These are phyloP conservation scores for Alloplasta piceator DNA, from an alignment of 2,888 invertebrate genomes.

Conservation along the genomic window DNA sequence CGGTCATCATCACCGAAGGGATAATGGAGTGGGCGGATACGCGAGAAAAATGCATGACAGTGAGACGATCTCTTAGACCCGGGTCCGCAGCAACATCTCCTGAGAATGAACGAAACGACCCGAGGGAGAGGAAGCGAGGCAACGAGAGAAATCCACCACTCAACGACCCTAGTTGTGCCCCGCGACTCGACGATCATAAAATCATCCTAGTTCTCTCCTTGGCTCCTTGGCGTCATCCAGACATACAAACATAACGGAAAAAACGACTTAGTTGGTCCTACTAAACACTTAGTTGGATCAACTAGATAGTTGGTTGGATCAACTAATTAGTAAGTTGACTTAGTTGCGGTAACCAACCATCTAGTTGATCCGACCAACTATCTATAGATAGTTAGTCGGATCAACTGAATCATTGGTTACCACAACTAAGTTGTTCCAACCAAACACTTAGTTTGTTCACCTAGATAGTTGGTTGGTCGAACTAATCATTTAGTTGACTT, in stretches of 20 bases:
- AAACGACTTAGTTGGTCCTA: too few relatives aligned
- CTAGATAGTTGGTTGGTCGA: too few relatives aligned
- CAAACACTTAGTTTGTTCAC: too few relatives aligned
- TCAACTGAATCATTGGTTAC: too few relatives aligned
- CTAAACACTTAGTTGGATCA: too few relatives aligned
- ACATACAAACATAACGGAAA: slow-evolving; percentile 11
- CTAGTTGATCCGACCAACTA: too few relatives aligned
- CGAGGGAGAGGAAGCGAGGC: slow-evolving; percentile 24
- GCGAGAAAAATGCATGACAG: slow-evolving; percentile 71
- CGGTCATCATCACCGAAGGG: slow-evolving; percentile 81
- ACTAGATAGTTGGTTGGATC: too few relatives aligned
- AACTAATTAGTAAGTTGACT: too few relatives aligned
- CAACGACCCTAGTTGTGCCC: slow-evolving; percentile 71
- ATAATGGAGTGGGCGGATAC: slow-evolving; percentile 82
- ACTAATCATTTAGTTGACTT: too few relatives aligned
- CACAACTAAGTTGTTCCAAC: too few relatives aligned
- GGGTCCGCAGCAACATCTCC: slow-evolving; percentile 52
- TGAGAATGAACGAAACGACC: slow-evolving; percentile 42
- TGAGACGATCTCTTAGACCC: slow-evolving; percentile 71
- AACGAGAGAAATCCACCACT: slow-evolving; percentile 75
- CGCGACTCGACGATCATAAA: slow-evolving; percentile 76
- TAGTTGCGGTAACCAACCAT: too few relatives aligned
- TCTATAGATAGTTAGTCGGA: too few relatives aligned
- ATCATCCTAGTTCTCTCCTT: slow-evolving; percentile 78
- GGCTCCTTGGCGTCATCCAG: slow-evolving; percentile 41